Conservation (phyloP, 2,797 vertebrate genomes). For the Pipistrellus nathusii region DNA sequence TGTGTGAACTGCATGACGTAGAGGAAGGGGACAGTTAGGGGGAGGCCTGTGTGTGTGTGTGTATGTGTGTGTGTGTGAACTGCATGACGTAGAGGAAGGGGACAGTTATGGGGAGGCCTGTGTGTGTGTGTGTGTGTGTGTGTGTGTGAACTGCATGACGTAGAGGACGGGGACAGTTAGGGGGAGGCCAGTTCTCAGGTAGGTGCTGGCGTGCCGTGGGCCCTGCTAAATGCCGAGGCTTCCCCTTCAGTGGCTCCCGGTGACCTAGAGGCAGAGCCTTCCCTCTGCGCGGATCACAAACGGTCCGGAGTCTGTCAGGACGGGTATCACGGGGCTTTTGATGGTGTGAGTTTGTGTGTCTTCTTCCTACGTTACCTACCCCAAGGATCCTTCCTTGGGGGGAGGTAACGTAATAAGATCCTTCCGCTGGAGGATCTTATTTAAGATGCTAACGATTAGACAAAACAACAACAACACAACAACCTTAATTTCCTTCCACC, state of each 20-base stretch:
- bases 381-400: neutral
- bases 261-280: neutral
- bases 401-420: too few species aligned
- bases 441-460: conserved; percentile 39
- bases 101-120: too few species aligned
- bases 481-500: neutral
- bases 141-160: too few species aligned
- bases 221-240: neutral
- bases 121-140: neutral
- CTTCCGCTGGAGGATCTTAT: neutral
- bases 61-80: too few species aligned
- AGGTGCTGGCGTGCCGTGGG: neutral
- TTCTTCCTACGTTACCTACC: neutral
- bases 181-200: neutral
- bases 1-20: too few species aligned
- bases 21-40: too few species aligned
- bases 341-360: neutral
- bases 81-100: too few species aligned
- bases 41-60: too few species aligned
- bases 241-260: neutral
- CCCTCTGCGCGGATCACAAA: neutral
- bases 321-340: neutral
- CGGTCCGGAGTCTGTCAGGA: neutral
- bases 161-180: too few species aligned
- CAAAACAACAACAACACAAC: neutral